phyloP scores from a whole-genome alignment of 2,797 vertebrate species.

The Anguilla obscura region DNA sequence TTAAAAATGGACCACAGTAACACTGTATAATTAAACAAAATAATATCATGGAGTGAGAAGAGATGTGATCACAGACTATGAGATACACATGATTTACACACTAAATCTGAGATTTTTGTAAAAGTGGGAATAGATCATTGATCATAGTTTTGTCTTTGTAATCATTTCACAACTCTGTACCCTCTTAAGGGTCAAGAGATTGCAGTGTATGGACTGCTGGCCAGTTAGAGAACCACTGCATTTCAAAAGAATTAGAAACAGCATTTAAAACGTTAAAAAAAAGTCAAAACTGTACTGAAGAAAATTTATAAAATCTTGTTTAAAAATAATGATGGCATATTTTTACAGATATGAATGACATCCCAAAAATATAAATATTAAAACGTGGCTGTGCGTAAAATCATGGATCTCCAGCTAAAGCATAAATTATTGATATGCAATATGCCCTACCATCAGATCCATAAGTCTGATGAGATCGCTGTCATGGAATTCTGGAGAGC shows the following conservation, averaged over 20 bases:
- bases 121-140: neutral
- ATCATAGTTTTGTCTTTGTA: neutral
- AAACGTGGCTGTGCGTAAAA: neutral
- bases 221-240: neutral
- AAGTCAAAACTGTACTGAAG: no score
- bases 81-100: neutral
- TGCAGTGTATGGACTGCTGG: neutral
- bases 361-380: neutral
- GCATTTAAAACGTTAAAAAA: neutral
- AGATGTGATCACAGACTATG: neutral
- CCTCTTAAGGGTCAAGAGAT: neutral
- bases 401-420: neutral
- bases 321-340: neutral
- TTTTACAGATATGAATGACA: neutral
- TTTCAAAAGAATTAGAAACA: neutral
- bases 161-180: neutral
- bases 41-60: neutral
- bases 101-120: neutral
- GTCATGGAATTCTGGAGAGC: neutral
- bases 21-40: neutral
- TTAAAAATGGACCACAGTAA: neutral
- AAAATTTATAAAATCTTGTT: no score
- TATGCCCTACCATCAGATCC: neutral
- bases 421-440: neutral
- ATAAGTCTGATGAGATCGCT: neutral